Percentiles rank a stretch among this genome's conserved stretches.
phyloP scores from a whole-genome alignment of 1,140 invertebrate genomes.

The Nylanderia fulva region DNA sequence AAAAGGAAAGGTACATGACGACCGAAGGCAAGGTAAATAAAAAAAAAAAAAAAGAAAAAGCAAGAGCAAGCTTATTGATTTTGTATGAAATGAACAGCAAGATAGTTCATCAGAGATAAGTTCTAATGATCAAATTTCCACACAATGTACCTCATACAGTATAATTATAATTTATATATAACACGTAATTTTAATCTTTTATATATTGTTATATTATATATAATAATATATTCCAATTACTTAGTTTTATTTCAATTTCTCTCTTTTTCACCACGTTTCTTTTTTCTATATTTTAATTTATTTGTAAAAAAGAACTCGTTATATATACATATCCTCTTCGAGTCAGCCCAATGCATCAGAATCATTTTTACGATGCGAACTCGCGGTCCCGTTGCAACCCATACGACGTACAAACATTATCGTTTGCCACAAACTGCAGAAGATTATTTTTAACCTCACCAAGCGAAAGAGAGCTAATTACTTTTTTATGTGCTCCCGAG shows the following conservation, averaged over 20 bases:
- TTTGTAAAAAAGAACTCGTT: background rate
- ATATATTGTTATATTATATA: background rate
- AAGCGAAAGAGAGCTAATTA: constrained; percentile 18
- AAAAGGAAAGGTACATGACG: constrained; percentile 12
- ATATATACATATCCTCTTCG: background rate
- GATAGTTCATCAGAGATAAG: background rate
- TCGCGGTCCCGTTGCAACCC: background rate
- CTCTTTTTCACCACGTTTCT: background rate
- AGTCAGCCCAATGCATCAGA: background rate
- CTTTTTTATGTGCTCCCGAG: constrained; percentile 38
- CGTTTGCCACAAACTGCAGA: background rate
- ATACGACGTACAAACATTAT: background rate
- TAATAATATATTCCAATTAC: constrained; percentile 5
- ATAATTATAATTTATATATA: background rate
- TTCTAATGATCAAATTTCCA: background rate
- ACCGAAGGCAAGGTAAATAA: background rate
- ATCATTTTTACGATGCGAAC: background rate
- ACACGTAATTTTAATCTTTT: background rate
- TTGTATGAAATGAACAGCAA: constrained; percentile 68
- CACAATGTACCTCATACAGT: too few relatives aligned
- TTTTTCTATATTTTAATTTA: constrained; percentile 13
- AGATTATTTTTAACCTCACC: constrained; percentile 13
- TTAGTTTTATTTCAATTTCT: background rate
- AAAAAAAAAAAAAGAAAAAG: constrained; percentile 39
- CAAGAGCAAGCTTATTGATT: constrained; percentile 64